Evolutionary conservation across 2,888 invertebrate genomes (phyloP).

Genomic region (Temnothorax ravouxi): DNA sequence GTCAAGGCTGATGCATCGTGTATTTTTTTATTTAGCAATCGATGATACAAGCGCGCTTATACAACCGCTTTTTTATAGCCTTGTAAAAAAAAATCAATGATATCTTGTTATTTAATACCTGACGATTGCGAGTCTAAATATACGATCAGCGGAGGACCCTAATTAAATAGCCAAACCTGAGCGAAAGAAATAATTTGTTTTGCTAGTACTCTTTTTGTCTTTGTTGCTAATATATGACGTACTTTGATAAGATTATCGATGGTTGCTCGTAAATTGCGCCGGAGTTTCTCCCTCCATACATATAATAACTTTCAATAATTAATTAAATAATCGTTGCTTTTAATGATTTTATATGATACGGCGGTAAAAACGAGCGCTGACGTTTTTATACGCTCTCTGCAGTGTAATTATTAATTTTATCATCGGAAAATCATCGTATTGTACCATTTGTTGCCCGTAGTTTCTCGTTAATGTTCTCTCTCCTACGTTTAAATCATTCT

Average conservation of each 20-base stretch:
- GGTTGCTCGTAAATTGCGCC: background rate
- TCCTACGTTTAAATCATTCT: slow-evolving; percentile 10
- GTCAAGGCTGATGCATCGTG: slow-evolving; percentile 27
- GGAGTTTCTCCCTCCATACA: background rate
- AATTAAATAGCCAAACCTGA: background rate
- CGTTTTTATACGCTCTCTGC: background rate
- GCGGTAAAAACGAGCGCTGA: background rate
- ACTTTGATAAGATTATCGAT: background rate
- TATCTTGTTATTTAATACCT: slow-evolving; percentile 26
- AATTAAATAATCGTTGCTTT: slow-evolving; percentile 22
- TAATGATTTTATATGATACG: slow-evolving; percentile 21
- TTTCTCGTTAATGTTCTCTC: background rate
- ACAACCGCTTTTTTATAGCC: slow-evolving; percentile 25
- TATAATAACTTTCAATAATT: slow-evolving; percentile 9
- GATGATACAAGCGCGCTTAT: slow-evolving; percentile 29
- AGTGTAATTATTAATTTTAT: slow-evolving; percentile 23
- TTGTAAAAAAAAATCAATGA: slow-evolving; percentile 39
- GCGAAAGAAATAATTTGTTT: background rate
- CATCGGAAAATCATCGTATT: slow-evolving; percentile 2
- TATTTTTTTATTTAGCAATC: slow-evolving; percentile 40
- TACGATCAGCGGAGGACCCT: background rate
- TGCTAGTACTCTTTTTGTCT: background rate
- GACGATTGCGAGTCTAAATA: slow-evolving; percentile 18
- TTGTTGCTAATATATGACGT: background rate
- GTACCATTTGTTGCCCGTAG: background rate